A percentile compares a stretch with the other conserved stretches of the same genome.
Conservation (phyloP, 2,888 invertebrate species). For the Lochmaea capreae region DNA sequence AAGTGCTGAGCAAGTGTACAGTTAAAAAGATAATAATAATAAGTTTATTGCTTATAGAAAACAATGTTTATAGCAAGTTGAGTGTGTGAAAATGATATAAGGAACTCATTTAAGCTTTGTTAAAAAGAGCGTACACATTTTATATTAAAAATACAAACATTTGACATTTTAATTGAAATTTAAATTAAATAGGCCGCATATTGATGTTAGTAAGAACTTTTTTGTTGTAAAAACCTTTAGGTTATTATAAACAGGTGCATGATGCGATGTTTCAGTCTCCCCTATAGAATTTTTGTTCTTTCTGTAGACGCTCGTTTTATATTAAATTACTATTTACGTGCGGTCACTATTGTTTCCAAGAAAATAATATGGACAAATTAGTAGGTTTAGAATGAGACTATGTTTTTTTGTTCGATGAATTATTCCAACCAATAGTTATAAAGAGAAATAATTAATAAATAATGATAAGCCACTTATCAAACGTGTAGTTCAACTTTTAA, state of each 20-base stretch:
- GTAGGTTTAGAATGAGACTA: constrained; percentile 12
- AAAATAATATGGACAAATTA: constrained; percentile 23
- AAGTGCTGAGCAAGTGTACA: too few species aligned
- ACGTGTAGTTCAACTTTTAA: not conserved
- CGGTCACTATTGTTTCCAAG: constrained; percentile 23
- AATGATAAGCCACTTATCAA: not conserved
- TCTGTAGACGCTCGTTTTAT: constrained; percentile 17
- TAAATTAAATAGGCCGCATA: too few species aligned
- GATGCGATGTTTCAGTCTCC: not conserved
- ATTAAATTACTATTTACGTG: constrained; percentile 25
- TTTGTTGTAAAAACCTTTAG: not conserved
- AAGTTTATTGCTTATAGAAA: too few species aligned
- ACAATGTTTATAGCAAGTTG: too few species aligned
- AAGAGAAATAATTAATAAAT: not conserved
- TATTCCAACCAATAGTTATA: not conserved
- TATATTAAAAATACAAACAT: too few species aligned
- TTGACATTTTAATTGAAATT: too few species aligned
- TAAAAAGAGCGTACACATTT: too few species aligned
- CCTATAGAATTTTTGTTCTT: constrained; percentile 17
- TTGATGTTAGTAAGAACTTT: not conserved
- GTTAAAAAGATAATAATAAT: too few species aligned
- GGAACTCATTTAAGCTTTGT: too few species aligned
- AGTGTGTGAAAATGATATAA: too few species aligned
- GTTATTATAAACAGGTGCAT: not conserved
- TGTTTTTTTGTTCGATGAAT: constrained; percentile 13